Percentiles rank a stretch among this genome's conserved stretches.
Evolutionary conservation across 2,113 vertebrate genomes (phyloP).

Genomic region (Trochalopteron elliotii): DNA sequence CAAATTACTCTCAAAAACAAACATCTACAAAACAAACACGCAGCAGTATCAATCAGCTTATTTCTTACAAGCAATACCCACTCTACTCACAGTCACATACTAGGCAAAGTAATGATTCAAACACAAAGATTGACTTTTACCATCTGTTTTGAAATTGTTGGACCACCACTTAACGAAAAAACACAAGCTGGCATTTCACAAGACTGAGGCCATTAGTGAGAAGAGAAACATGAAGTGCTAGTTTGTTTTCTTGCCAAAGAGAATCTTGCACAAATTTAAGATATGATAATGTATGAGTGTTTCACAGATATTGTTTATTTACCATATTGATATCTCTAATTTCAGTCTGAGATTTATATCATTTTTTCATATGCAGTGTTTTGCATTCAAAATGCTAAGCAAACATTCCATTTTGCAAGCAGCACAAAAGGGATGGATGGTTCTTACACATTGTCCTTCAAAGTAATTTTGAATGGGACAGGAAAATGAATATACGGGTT

Average conservation of each 20-base stretch:
- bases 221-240: conserved; percentile 53
- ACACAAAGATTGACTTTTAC: neutral
- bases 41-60: neutral
- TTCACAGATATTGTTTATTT: conserved; percentile 27
- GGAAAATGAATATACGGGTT: neutral
- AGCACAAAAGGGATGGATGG: neutral
- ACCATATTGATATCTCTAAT: neutral
- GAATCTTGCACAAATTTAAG: neutral
- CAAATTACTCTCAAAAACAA: neutral
- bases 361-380: neutral
- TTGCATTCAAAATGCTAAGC: neutral
- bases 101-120: neutral
- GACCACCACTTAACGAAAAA: neutral
- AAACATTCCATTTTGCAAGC: neutral
- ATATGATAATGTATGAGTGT: neutral
- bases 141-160: conserved; percentile 53
- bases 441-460: neutral
- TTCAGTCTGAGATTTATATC: neutral
- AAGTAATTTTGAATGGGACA: neutral
- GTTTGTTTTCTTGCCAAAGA: conserved; percentile 25
- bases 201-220: neutral
- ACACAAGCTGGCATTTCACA: conserved; percentile 42
- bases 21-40: neutral
- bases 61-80: neutral
- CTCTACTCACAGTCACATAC: neutral